A percentile compares a stretch with the other conserved stretches of the same genome.
These are phyloP conservation scores for Lottia scabra DNA, from an alignment of 2,888 invertebrate genomes.

Conservation along the genomic window DNA sequence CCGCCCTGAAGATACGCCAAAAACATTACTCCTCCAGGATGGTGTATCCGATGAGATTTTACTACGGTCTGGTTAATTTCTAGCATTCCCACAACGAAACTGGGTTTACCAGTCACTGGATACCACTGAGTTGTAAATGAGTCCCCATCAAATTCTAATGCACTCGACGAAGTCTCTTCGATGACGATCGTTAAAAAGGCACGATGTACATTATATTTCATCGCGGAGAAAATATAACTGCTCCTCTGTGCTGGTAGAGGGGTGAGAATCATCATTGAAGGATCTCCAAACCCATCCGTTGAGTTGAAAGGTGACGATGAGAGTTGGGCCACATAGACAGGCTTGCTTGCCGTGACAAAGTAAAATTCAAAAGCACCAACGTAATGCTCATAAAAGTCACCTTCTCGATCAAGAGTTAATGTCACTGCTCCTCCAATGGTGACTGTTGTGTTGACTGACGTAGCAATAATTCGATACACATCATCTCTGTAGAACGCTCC, in stretches of 20 bases:
- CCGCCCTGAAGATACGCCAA: not conserved
- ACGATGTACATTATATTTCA: not conserved
- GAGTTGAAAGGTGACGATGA: not conserved
- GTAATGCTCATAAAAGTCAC: not conserved
- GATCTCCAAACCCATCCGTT: not conserved
- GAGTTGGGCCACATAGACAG: not conserved
- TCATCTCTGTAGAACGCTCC: not conserved
- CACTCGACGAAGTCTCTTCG: not conserved
- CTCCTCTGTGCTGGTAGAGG: not conserved
- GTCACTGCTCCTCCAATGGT: not conserved
- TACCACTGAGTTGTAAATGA: not conserved
- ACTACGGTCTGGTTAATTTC: not conserved
- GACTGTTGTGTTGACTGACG: not conserved
- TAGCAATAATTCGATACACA: not conserved
- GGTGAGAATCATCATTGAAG: not conserved
- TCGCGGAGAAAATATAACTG: not conserved
- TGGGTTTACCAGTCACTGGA: not conserved
- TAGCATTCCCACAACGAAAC: not conserved
- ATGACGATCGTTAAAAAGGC: not conserved
- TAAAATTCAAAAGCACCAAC: not conserved
- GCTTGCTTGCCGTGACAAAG: not conserved
- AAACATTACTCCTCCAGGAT: not conserved
- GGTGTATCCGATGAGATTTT: not conserved
- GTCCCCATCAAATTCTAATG: not conserved
- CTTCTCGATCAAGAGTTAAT: not conserved